Conservation (phyloP, 2,113 vertebrate species). For the Engraulis encrasicolus region DNA sequence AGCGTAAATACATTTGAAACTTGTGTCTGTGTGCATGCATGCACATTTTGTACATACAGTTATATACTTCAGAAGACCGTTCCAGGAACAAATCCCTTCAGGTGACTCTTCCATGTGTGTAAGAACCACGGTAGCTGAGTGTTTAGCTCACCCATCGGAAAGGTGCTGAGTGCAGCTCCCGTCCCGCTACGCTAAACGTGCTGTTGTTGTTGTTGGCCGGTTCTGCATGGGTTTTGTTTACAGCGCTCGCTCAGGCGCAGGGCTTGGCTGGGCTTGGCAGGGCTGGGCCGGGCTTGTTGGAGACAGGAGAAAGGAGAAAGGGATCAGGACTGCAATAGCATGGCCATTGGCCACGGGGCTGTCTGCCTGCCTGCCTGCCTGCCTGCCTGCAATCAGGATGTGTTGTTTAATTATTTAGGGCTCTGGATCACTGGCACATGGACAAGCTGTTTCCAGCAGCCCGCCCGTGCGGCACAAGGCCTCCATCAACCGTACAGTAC, state of each 20-base stretch:
- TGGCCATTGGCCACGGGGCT: no score
- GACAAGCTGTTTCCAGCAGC: not conserved
- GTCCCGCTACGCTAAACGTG: no score
- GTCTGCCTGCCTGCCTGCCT: no score
- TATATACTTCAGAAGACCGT: no score
- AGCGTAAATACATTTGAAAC: no score
- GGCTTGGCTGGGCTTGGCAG: no score
- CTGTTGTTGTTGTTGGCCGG: constrained; percentile 2
- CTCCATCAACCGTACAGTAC: no score
- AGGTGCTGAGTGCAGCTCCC: not conserved
- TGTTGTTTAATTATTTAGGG: constrained; percentile 8
- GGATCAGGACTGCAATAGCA: not conserved
- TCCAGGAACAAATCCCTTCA: no score
- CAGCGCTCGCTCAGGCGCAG: not conserved
- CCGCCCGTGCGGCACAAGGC: not conserved
- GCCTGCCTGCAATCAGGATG: not conserved
- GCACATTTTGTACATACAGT: no score
- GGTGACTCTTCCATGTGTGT: not conserved
- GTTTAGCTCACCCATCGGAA: not conserved
- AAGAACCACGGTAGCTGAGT: not conserved
- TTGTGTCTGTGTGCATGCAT: no score
- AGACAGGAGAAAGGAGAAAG: not conserved
- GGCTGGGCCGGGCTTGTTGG: not conserved
- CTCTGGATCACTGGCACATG: not conserved
- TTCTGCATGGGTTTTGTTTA: not conserved